Evolutionary conservation across 2,113 vertebrate genomes (phyloP).

Genomic region (Saccopteryx leptura): DNA sequence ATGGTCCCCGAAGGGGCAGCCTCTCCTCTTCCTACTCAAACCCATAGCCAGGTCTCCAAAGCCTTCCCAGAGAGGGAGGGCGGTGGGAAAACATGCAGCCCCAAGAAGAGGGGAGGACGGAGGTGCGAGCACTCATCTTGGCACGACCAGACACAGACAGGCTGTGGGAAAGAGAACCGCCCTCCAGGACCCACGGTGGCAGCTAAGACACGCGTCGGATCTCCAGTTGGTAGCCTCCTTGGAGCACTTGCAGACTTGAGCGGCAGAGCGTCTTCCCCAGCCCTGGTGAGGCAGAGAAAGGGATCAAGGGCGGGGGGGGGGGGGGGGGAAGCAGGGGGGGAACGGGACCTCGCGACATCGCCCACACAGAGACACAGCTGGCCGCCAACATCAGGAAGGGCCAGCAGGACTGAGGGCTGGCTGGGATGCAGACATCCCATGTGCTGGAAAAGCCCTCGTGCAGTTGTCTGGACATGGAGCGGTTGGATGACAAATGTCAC

Average conservation of each 20-base stretch:
- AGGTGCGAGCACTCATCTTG: not conserved
- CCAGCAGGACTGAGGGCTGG: fast-evolving
- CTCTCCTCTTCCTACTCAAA: not conserved
- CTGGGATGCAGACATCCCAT: fast-evolving
- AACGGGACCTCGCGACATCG: fast-evolving
- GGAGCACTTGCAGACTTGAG: fast-evolving
- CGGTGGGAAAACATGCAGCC: not conserved
- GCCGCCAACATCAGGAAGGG: fast-evolving
- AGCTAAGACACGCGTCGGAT: fast-evolving
- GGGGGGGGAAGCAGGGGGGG: not conserved
- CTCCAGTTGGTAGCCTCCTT: not conserved
- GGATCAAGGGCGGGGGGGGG: too few relatives aligned
- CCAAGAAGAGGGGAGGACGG: too few relatives aligned
- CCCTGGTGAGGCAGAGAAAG: not conserved
- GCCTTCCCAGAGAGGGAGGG: not conserved
- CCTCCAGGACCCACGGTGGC: not conserved
- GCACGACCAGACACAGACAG: not conserved
- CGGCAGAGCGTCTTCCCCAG: not conserved
- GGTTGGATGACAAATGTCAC: not conserved
- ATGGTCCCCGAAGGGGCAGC: not conserved
- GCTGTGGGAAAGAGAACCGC: too few relatives aligned
- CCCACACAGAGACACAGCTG: fast-evolving
- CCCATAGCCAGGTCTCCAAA: too few relatives aligned
- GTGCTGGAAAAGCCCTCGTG: too few relatives aligned
- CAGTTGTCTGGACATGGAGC: fast-evolving